These are phyloP conservation scores for Liposcelis brunnea DNA, from an alignment of 2,888 invertebrate genomes.

Conservation along the genomic window DNA sequence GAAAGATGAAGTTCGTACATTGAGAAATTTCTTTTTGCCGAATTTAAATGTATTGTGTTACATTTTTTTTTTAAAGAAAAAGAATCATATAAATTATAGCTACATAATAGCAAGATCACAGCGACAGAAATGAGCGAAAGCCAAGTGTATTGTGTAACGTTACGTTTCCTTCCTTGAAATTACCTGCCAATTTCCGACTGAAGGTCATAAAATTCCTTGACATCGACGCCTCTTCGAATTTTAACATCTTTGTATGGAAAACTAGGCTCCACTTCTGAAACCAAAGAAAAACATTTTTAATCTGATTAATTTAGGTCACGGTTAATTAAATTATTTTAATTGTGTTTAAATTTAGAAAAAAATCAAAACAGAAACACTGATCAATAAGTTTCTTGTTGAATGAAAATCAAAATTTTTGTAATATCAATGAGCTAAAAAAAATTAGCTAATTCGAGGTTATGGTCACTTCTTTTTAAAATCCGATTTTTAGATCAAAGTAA, in stretches of 20 bases:
- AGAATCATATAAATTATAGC: too few species aligned
- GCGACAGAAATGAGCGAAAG: not conserved
- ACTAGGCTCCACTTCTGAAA: slow-evolving; percentile 70
- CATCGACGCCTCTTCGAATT: slow-evolving; percentile 66
- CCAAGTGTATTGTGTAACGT: not conserved
- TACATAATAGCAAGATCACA: too few species aligned
- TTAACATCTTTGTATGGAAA: slow-evolving; percentile 78
- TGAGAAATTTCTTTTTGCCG: too few species aligned
- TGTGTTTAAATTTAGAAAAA: slow-evolving; percentile 11
- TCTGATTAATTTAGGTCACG: slow-evolving; percentile 5
- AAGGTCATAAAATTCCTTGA: slow-evolving; percentile 72
- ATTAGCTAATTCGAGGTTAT: too few species aligned
- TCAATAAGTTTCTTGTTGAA: not conserved
- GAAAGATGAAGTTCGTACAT: too few species aligned
- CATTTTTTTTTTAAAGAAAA: too few species aligned
- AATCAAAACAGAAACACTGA: slow-evolving; percentile 13
- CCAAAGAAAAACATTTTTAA: slow-evolving; percentile 19
- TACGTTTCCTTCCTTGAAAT: slow-evolving; percentile 22
- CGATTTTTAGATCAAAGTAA: too few species aligned
- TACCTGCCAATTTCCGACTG: slow-evolving; percentile 87
- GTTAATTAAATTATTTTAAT: slow-evolving; percentile 7
- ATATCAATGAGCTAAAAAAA: slow-evolving; percentile 12
- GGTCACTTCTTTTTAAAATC: too few species aligned
- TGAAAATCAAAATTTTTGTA: slow-evolving; percentile 11
- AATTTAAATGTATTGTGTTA: too few species aligned